Evolutionary conservation across 2,888 invertebrate species (phyloP), one percentile per base, ranked within the genome.

Genomic region (Pyrgus malvae): DNA sequence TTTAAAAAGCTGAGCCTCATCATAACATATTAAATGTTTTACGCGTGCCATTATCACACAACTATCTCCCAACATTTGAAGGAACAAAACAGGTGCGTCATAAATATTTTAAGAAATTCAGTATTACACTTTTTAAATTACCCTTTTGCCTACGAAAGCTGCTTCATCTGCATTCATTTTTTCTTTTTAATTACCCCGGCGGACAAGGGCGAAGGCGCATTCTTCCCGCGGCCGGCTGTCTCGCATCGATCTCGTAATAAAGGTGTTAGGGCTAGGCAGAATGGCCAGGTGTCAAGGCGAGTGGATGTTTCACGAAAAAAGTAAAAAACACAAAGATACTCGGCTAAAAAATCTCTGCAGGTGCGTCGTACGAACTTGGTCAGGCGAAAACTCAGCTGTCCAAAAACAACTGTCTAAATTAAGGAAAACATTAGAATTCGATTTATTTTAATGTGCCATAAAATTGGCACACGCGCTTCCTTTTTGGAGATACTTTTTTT

Each of bases 321-420:
- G 68, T 72, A 74, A 79, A 80, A 82, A 81, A 76, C 68, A 60
- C 68, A 60, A 68, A 60, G 75, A 76, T 76, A 80, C 79, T 74
- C 70, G 73, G 68, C 76, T 81, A 84, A 86, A 85, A 87, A 88
- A 88, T 88, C 89, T 74, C 72, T 83, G 87, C 88, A 89, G 88
- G 86, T 88, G 88, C 66, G 66, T 59, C 62, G 68, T 57, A 59
- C 63, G 69, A 65, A 68, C 66, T 70, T 78, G 79, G 78, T 79
- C 80, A 80, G 78, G 78, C 83, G 76, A 80, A 80, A 77, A 80
- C 75, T 81, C 88, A 87, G 88, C 86, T 88, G 88, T 69, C 58
- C 58, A 41, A 58, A 63, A 73, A 75, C 73, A 74, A 70, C 68
- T 63, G 71, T 58, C 65, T 63, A 74, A 74, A 79, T 79, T 76